Evolutionary conservation across 2,888 invertebrate species (phyloP).

Genomic region (Dicyrtomina minuta): DNA sequence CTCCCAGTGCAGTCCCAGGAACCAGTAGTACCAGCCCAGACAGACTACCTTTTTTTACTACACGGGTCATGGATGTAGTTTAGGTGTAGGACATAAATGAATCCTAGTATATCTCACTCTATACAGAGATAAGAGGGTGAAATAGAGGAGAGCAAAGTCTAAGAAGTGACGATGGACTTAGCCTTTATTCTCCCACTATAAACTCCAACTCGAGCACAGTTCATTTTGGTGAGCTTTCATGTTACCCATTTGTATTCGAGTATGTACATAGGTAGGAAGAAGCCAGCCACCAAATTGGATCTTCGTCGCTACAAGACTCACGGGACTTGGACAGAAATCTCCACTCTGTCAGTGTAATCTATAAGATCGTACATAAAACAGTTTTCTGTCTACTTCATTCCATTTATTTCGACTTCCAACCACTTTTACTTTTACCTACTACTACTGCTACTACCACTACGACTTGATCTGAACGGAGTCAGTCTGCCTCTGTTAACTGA

Average conservation of each 20-base stretch:
- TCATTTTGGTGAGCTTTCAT: constrained; percentile 26
- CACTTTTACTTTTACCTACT: no score
- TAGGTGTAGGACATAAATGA: no score
- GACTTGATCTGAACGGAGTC: no score
- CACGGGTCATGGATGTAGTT: no score
- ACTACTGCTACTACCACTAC: no score
- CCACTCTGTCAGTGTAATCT: constrained; percentile 28
- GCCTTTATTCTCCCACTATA: constrained; percentile 1
- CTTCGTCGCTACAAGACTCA: constrained; percentile 34
- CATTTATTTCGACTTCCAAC: constrained; percentile 18
- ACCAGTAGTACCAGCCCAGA: no score
- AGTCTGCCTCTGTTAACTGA: no score
- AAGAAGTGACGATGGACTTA: constrained; percentile 21
- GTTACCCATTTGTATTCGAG: constrained; percentile 23
- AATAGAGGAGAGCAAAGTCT: neutral
- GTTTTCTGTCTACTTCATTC: constrained; percentile 24
- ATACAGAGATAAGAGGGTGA: constrained; percentile 4
- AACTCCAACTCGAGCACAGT: constrained; percentile 6
- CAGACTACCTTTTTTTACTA: no score
- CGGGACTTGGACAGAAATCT: constrained; percentile 32
- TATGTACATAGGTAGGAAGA: constrained; percentile 1
- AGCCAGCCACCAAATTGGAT: constrained; percentile 34
- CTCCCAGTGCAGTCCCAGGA: no score
- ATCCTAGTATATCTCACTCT: no score
- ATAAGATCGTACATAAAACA: constrained; percentile 31